These are phyloP conservation scores for Trichosurus vulpecula DNA, from an alignment of 2,797 vertebrate species.

Conservation along the genomic window DNA sequence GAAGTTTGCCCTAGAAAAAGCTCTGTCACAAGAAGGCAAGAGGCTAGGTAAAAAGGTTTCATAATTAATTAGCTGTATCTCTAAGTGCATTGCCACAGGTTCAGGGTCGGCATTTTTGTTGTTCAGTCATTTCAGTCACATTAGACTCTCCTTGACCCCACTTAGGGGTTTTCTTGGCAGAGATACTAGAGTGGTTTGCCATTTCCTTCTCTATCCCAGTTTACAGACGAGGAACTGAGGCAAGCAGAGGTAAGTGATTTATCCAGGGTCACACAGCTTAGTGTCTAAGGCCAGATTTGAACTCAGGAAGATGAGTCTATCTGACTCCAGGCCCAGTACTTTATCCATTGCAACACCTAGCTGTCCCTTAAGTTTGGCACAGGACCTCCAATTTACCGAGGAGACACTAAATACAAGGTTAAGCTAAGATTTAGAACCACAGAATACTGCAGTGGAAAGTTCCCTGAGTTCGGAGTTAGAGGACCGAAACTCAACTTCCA, in stretches of 20 bases:
- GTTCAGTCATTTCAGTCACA: background rate
- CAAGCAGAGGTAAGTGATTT: background rate
- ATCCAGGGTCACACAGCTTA: background rate
- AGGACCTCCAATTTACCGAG: background rate
- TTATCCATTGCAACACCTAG: background rate
- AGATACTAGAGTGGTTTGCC: background rate
- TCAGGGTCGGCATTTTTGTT: background rate
- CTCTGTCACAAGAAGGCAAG: background rate
- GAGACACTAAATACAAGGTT: background rate
- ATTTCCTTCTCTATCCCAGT: background rate
- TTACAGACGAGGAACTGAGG: background rate
- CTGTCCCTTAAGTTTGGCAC: background rate
- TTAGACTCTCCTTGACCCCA: background rate
- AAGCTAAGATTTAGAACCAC: background rate
- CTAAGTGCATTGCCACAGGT: background rate
- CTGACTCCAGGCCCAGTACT: background rate
- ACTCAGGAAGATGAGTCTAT: background rate
- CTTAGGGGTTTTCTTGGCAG: background rate
- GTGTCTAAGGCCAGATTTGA: background rate
- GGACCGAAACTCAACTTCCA: background rate
- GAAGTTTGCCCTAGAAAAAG: background rate
- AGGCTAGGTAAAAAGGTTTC: background rate
- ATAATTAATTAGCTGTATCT: background rate
- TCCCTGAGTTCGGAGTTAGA: background rate
- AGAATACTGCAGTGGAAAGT: background rate